A percentile compares a stretch with the other conserved stretches of the same genome.
phyloP scores from a whole-genome alignment of 2,888 invertebrate species.

The Calliscelio sp. region DNA sequence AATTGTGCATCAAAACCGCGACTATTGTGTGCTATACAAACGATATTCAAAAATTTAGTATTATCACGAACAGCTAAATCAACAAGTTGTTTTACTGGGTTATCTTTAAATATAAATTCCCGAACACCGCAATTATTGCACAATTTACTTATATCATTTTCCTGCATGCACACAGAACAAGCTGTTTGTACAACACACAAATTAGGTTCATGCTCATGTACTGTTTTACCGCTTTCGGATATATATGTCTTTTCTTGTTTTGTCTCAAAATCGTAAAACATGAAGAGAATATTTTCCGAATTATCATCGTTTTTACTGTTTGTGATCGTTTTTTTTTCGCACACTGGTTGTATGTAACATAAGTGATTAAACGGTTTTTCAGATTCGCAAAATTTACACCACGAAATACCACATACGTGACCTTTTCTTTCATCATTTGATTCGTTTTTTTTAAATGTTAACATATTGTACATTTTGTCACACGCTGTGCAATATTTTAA shows the following conservation, averaged over 20 bases:
- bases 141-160: neutral
- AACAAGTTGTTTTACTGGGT: neutral
- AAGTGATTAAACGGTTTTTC: conserved; percentile 11
- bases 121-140: neutral
- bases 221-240: neutral
- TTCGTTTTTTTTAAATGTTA: too few relatives aligned
- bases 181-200: neutral
- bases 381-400: neutral
- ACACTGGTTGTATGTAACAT: neutral
- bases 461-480: neutral
- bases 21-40: conserved; percentile 3
- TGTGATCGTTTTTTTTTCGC: neutral
- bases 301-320: conserved; percentile 8
- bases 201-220: neutral
- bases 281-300: neutral
- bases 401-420: neutral
- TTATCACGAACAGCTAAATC: conserved; percentile 15
- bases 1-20: neutral
- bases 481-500: neutral
- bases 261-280: conserved; percentile 21
- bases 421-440: neutral
- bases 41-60: neutral
- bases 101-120: neutral
- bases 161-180: neutral
- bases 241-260: neutral